phyloP scores from a whole-genome alignment of 1,140 invertebrate species.

The Drosophila guanche region DNA sequence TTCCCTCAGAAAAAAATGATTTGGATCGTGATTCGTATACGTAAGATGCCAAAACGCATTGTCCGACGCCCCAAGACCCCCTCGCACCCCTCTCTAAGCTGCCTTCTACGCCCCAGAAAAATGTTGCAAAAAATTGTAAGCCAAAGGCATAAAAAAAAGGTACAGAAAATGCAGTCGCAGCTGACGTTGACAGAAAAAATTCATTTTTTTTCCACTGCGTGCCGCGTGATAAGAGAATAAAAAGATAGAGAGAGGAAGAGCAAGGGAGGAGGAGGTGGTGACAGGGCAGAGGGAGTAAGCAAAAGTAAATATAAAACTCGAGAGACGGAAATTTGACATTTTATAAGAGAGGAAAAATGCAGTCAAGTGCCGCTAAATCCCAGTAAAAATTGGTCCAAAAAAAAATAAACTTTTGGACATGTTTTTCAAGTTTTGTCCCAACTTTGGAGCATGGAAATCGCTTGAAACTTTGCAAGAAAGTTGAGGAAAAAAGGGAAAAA shows the following conservation, averaged over 20 bases:
- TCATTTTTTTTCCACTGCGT: conserved; percentile 13
- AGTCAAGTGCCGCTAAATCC: conserved; percentile 24
- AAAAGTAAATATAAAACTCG: conserved; percentile 21
- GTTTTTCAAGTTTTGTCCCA: conserved; percentile 31
- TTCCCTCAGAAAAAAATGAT: too few relatives aligned
- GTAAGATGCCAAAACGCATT: conserved; percentile 16
- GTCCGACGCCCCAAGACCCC: conserved; percentile 6
- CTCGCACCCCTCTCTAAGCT: conserved; percentile 3
- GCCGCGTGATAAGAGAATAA: conserved; percentile 32
- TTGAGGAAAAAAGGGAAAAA: background rate
- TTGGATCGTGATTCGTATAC: conserved; percentile 19
- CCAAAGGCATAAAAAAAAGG: too few relatives aligned
- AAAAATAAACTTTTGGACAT: conserved; percentile 48
- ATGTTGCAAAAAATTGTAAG: conserved; percentile 1
- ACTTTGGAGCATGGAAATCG: conserved; percentile 40
- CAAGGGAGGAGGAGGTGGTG: too few relatives aligned
- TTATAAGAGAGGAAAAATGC: conserved; percentile 39
- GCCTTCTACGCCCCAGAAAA: conserved; percentile 14
- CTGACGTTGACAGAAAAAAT: conserved; percentile 26
- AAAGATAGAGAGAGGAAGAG: too few relatives aligned
- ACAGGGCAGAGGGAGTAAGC: too few relatives aligned
- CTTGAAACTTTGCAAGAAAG: conserved; percentile 9
- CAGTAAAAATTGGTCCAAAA: conserved; percentile 13
- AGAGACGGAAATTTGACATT: conserved; percentile 32
- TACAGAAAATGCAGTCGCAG: conserved; percentile 9